A percentile compares a stretch with the other conserved stretches of the same genome.
These are phyloP conservation scores for Mugil cephalus DNA, from an alignment of 2,113 vertebrate genomes.

Conservation along the genomic window DNA sequence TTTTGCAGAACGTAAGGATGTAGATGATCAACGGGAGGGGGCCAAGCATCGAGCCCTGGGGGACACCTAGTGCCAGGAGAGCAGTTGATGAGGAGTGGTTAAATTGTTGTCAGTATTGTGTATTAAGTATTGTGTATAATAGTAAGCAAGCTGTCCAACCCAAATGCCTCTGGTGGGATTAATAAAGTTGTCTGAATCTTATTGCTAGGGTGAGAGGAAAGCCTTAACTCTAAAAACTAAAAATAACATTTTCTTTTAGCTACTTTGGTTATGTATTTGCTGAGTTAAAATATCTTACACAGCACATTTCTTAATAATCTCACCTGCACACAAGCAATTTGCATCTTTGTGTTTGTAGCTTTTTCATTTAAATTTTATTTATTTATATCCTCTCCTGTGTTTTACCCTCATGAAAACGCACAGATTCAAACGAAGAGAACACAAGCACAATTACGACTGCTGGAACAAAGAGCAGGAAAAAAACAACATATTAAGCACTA, in stretches of 20 bases:
- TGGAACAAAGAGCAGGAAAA: conserved; percentile 1
- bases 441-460: not conserved
- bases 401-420: conserved; percentile 41
- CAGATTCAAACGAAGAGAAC: conserved; percentile 11
- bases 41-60: no score
- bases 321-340: conserved; percentile 51
- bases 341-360: conserved; percentile 24
- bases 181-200: conserved; percentile 49
- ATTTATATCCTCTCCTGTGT: conserved; percentile 18
- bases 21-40: no score
- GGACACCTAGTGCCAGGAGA: no score
- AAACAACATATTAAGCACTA: not conserved
- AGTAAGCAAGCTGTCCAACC: no score
- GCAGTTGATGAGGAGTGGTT: conserved; percentile 45
- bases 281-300: conserved; percentile 14
- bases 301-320: conserved; percentile 24
- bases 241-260: conserved; percentile 6
- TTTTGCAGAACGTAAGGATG: no score
- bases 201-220: conserved; percentile 40
- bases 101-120: no score
- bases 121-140: no score
- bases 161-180: conserved; percentile 21
- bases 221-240: conserved; percentile 15
- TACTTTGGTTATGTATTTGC: conserved; percentile 35
- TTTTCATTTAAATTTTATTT: conserved; percentile 1